These are phyloP conservation scores for Tetanocera ferruginea DNA, from an alignment of 2,888 invertebrate genomes.

Conservation along the genomic window DNA sequence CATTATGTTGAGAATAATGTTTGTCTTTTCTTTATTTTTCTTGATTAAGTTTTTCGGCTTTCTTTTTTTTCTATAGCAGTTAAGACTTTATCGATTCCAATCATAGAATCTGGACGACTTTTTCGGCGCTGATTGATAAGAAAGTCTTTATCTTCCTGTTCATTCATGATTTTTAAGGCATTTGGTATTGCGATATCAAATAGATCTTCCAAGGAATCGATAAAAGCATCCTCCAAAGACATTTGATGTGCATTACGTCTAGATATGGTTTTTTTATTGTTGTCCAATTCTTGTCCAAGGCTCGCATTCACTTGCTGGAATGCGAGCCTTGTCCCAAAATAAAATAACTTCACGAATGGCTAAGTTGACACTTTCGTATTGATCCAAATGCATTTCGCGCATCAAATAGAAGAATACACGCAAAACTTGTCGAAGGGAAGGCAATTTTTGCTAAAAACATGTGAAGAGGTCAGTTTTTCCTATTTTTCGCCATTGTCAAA, in stretches of 20 bases:
- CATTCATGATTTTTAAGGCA: background rate
- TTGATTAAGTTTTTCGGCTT: too few species aligned
- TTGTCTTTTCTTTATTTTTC: too few species aligned
- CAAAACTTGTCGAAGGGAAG: background rate
- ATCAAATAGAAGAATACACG: background rate
- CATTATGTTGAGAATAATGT: too few species aligned
- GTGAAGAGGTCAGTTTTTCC: too few species aligned
- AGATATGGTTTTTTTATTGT: background rate
- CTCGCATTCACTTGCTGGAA: background rate
- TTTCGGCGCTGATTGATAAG: background rate
- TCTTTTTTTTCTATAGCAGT: too few species aligned
- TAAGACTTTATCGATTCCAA: too few species aligned
- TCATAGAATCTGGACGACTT: too few species aligned
- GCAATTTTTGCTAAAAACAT: too few species aligned
- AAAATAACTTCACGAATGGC: background rate
- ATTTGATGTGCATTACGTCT: background rate
- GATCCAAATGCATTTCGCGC: background rate
- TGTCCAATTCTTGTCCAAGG: background rate
- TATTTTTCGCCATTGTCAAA: too few species aligned
- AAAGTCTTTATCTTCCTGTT: background rate
- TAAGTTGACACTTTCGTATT: background rate
- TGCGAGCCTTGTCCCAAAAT: background rate
- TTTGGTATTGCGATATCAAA: background rate
- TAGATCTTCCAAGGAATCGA: background rate
- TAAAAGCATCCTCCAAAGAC: background rate